Evolutionary conservation across 35 echinoderm and acorn worm genomes (phyloP).

Genomic region (Apostichopus parvimensis): DNA sequence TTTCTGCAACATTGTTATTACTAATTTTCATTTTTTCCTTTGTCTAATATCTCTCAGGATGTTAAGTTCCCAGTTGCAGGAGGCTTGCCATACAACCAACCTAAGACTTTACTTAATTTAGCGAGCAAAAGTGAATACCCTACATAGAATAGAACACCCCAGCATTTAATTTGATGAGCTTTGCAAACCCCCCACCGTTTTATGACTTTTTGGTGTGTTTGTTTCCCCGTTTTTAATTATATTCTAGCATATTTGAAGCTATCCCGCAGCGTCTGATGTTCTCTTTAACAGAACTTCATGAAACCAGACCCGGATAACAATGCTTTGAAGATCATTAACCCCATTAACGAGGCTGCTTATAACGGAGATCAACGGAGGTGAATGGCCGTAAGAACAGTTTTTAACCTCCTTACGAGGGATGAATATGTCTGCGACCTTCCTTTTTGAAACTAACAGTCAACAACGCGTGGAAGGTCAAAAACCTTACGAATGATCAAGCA

Average conservation of each 20-base stretch:
- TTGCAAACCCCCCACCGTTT: not conserved
- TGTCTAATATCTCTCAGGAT: too few species aligned
- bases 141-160: not conserved
- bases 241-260: not conserved
- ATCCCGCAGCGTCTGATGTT: not conserved
- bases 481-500: not conserved
- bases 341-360: slow-evolving; percentile 13
- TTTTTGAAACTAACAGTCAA: not conserved
- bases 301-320: not conserved
- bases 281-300: not conserved
- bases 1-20: too few species aligned
- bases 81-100: not conserved
- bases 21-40: too few species aligned
- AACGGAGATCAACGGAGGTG: slow-evolving; percentile 11
- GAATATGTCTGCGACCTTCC: slow-evolving; percentile 13
- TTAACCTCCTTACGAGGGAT: not conserved
- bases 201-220: not conserved
- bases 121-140: not conserved
- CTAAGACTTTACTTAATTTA: not conserved
- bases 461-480: not conserved
- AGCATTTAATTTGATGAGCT: not conserved
- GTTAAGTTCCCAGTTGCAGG: not conserved
- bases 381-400: not conserved
- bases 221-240: not conserved
- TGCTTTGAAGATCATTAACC: slow-evolving; percentile 41